phyloP scores from a whole-genome alignment of 2,113 vertebrate species.

The Heterochromis multidens region DNA sequence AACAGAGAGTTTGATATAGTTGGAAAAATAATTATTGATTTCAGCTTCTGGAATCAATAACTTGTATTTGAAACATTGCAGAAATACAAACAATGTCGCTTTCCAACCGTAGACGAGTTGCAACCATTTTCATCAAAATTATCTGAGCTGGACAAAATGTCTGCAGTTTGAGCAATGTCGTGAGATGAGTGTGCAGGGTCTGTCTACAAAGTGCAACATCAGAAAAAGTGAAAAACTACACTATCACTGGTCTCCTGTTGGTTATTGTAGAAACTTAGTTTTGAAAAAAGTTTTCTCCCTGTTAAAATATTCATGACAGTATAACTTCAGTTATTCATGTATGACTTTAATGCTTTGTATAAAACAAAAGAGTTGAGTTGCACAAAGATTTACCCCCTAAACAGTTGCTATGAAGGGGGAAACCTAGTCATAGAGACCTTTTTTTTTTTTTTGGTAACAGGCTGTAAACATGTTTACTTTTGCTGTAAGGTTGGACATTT shows the following conservation, averaged over 20 bases:
- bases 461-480: neutral
- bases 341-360: no score
- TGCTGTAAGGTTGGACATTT: neutral
- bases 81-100: neutral
- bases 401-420: no score
- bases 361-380: no score
- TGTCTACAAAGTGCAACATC: neutral
- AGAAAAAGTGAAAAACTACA: neutral
- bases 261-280: neutral
- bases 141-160: neutral
- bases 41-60: neutral
- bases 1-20: neutral
- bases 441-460: no score
- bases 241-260: neutral
- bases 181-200: neutral
- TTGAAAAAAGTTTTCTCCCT: rapidly evolving
- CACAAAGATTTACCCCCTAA: no score
- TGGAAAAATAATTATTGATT: neutral
- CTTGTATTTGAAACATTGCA: neutral
- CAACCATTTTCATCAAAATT: neutral
- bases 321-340: neutral
- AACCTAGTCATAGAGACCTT: neutral
- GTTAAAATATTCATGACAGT: neutral
- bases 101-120: neutral
- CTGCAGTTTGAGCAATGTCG: neutral